Percentiles rank a stretch among this genome's conserved stretches.
Conservation (phyloP, 2,888 invertebrate genomes). For the Drosophila pegasa region DNA sequence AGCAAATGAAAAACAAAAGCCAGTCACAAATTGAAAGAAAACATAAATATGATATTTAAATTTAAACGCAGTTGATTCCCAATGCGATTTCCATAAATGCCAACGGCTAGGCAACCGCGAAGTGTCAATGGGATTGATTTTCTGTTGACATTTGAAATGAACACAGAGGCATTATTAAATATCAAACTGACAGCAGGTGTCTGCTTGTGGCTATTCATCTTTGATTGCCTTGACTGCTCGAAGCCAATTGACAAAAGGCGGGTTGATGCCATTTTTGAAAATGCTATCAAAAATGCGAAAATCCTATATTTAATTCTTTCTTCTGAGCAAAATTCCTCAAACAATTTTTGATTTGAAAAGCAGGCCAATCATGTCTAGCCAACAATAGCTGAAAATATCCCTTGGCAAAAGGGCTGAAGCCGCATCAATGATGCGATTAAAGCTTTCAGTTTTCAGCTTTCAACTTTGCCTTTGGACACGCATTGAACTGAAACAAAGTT, state of each 20-base stretch:
- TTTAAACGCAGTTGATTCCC: slow-evolving; percentile 16
- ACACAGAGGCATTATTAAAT: slow-evolving; percentile 28
- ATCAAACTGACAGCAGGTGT: slow-evolving; percentile 42
- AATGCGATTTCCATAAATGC: slow-evolving; percentile 9
- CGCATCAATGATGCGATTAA: slow-evolving; percentile 66
- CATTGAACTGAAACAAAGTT: slow-evolving; percentile 61
- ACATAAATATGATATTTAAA: slow-evolving; percentile 20
- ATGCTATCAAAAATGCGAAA: no score
- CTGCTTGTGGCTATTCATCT: slow-evolving; percentile 41
- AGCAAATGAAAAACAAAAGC: not conserved
- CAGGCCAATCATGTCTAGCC: slow-evolving; percentile 57
- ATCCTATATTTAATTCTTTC: not conserved
- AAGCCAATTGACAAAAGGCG: slow-evolving; percentile 19
- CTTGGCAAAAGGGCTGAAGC: slow-evolving; percentile 45
- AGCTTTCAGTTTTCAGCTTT: slow-evolving; percentile 49
- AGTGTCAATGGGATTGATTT: slow-evolving; percentile 22
- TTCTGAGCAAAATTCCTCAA: slow-evolving; percentile 17
- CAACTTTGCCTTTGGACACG: slow-evolving; percentile 49
- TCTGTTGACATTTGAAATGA: slow-evolving; percentile 26
- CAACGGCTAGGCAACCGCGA: slow-evolving; percentile 9
- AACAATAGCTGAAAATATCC: slow-evolving; percentile 47
- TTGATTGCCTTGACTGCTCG: slow-evolving; percentile 41
- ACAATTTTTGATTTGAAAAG: slow-evolving; percentile 62
- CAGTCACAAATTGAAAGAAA: not conserved
- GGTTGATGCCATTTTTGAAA: slow-evolving; percentile 7